Conservation (phyloP, 2,888 invertebrate species). For the Tridacna gigas region DNA sequence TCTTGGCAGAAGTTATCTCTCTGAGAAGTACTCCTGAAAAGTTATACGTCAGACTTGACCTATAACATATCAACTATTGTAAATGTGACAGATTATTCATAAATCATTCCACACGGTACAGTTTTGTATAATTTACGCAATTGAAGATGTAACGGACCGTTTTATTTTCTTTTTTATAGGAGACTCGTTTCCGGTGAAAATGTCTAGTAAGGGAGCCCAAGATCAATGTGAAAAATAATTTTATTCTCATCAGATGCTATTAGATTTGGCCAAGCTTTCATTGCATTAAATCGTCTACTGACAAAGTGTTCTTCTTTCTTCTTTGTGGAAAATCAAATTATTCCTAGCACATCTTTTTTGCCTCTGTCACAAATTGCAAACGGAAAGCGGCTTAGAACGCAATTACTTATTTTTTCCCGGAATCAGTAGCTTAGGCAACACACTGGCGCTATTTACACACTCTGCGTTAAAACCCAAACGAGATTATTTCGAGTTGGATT, state of each 20-base stretch:
- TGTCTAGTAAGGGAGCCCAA: neutral
- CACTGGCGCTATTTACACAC: conserved; percentile 9
- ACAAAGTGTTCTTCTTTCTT: conserved; percentile 20
- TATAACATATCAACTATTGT: neutral
- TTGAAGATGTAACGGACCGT: neutral
- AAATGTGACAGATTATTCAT: neutral
- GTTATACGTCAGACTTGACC: neutral
- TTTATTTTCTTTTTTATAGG: neutral
- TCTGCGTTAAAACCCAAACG: conserved; percentile 1
- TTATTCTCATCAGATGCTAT: conserved; percentile 28
- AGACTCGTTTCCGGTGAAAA: neutral
- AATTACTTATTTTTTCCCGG: conserved; percentile 26
- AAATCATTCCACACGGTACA: neutral
- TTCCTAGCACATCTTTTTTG: conserved; percentile 21
- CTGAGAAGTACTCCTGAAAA: no score
- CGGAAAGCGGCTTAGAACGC: conserved; percentile 27
- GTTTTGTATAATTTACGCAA: neutral
- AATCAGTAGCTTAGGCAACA: conserved; percentile 4
- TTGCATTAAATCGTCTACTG: conserved; percentile 33
- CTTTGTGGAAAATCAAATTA: conserved; percentile 20
- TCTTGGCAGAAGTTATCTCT: no score
- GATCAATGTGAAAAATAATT: conserved; percentile 22
- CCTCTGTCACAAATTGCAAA: conserved; percentile 21
- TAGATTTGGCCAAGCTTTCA: conserved; percentile 32
- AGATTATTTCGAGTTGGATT: conserved; percentile 8